These are phyloP conservation scores for Ceratotherium simum DNA, from an alignment of 2,113 vertebrate species.

Conservation along the genomic window DNA sequence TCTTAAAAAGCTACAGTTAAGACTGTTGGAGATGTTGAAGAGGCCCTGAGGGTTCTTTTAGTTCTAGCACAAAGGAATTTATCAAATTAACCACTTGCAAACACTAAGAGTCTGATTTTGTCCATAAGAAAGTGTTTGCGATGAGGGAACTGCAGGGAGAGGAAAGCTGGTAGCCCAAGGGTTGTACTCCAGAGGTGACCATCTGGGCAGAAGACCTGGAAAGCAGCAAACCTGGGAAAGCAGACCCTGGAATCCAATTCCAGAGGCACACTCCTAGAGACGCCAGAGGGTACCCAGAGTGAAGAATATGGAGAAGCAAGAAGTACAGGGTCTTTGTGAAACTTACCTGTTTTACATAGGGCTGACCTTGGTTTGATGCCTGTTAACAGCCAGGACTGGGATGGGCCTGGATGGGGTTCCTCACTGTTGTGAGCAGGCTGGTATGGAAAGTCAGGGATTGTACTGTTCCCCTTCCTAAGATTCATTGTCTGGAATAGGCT, in stretches of 20 bases:
- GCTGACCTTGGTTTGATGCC: neutral
- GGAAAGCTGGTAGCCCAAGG: neutral
- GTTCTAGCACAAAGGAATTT: slow-evolving; percentile 17
- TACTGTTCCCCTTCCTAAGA: neutral
- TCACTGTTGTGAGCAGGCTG: neutral
- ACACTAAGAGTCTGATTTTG: neutral
- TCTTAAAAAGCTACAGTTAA: neutral
- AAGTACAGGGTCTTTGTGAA: neutral
- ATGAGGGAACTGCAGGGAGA: neutral
- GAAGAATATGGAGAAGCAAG: neutral
- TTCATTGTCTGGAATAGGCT: neutral
- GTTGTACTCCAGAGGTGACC: neutral
- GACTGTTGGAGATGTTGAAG: neutral
- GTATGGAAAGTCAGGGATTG: neutral
- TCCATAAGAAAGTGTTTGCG: neutral
- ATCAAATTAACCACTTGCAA: neutral
- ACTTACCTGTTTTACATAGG: neutral
- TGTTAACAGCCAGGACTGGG: neutral
- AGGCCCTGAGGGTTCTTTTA: neutral
- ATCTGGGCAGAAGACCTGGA: neutral
- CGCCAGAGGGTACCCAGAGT: neutral
- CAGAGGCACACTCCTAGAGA: no score
- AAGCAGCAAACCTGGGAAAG: neutral
- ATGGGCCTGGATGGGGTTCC: neutral
- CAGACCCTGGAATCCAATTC: neutral